Conservation (phyloP, 2,113 vertebrate genomes). For the Neotoma lepida region DNA sequence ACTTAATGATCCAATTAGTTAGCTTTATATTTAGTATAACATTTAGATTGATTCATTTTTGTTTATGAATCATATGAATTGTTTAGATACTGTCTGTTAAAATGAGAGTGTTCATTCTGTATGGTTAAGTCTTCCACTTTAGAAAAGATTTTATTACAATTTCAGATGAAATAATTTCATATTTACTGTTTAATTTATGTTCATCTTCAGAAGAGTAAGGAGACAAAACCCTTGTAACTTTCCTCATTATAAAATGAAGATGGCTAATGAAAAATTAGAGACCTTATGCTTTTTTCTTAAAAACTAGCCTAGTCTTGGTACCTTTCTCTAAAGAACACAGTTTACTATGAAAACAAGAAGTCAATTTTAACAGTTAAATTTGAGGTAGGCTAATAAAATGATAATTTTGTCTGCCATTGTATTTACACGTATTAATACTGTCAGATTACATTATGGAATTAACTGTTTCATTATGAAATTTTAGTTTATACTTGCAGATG, state of each 20-base stretch:
- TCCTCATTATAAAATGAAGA: conserved; percentile 43
- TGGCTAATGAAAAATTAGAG: neutral
- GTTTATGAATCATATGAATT: neutral
- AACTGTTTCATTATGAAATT: conserved; percentile 51
- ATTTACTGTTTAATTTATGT: conserved; percentile 24
- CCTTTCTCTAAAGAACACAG: conserved; percentile 29
- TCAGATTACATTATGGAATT: conserved; percentile 6
- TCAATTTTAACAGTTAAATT: conserved; percentile 32
- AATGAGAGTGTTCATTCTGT: neutral
- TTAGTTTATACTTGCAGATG: conserved; percentile 44
- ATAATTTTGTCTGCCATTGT: conserved; percentile 37
- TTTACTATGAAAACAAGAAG: conserved; percentile 24
- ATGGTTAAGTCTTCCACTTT: neutral
- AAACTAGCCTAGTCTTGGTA: neutral
- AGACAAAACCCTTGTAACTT: neutral
- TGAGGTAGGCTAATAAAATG: neutral
- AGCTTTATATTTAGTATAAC: neutral
- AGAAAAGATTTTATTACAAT: conserved; percentile 43
- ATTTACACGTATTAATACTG: conserved; percentile 42
- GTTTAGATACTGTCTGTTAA: neutral
- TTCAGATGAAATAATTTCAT: conserved; percentile 44
- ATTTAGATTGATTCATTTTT: neutral
- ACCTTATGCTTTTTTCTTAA: neutral
- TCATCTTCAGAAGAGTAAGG: conserved; percentile 35
- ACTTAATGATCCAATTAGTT: neutral